Percentiles rank a stretch among this genome's conserved stretches.
Evolutionary conservation across 2,797 vertebrate species (phyloP).

Genomic region (Potorous gilbertii): DNA sequence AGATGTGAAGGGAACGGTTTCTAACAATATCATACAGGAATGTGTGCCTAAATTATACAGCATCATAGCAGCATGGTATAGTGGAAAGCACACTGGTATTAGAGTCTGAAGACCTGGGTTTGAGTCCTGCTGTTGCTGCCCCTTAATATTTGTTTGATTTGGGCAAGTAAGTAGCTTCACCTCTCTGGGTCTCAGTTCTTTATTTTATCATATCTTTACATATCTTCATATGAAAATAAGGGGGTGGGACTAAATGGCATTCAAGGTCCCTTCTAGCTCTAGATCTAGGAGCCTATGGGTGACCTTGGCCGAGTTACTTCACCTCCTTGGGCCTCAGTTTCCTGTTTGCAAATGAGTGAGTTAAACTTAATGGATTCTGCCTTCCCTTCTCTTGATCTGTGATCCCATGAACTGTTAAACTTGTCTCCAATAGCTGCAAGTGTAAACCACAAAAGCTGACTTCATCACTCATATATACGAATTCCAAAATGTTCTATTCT

Average conservation of each 20-base stretch:
- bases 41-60: slow-evolving; percentile 77
- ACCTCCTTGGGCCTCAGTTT: background rate
- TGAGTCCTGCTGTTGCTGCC: background rate
- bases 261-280: background rate
- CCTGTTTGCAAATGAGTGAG: background rate
- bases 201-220: too few relatives aligned
- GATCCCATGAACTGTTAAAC: slow-evolving; percentile 72
- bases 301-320: background rate
- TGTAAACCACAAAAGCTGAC: slow-evolving; percentile 76
- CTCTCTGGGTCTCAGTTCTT: background rate
- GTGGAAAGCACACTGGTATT: background rate
- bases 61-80: background rate
- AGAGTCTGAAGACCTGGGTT: background rate
- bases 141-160: background rate
- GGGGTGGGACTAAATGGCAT: background rate
- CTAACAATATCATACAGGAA: slow-evolving; percentile 72
- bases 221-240: background rate
- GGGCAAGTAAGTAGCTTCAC: background rate
- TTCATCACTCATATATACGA: slow-evolving; percentile 75
- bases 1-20: slow-evolving; percentile 70
- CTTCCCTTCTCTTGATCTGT: background rate
- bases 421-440: slow-evolving; percentile 70
- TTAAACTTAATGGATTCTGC: background rate
- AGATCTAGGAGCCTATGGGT: slow-evolving; percentile 1
- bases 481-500: slow-evolving; percentile 76